Evolutionary conservation across 1,140 invertebrate species (phyloP), one percentile per base, ranked within the genome.

Genomic region (Anthonomus grandis): DNA sequence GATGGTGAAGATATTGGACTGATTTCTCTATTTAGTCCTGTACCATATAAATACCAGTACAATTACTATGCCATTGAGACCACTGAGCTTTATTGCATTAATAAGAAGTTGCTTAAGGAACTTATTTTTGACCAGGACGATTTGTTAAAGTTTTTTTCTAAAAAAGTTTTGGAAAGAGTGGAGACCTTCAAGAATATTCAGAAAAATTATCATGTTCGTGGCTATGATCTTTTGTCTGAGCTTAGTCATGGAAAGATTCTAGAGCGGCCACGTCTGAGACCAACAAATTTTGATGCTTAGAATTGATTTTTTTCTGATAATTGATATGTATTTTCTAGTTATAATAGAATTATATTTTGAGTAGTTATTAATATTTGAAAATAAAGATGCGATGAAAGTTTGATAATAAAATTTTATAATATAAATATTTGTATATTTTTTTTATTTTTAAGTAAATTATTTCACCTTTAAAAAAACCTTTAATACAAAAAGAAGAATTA

Each of bases 1-100:
- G 60, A 57, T 12, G 60, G 60, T 2, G 60, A 57, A 0, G 31
- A 57, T 4, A 41, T 62, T 9, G 60, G 60, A n/a, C 4, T 53
- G 1, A 57, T 4, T 4, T 23, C 19, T 5, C 13, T 48, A 3
- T n/a, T 36, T 8, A 13, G 19, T 1, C 17, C 5, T 3, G 8
- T 15, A 10, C 8, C 6, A 9, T 6, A 4, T 5, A 18, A 3
- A 9, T 31, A 42, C 18, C 8, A n/a, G n/a, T 15, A 34, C 6
- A 38, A 18, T 12, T 48, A 27, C 18, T 15, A 54, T 23, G 25
- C 59, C 4, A 22, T 60, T 4, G 59, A 60, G 36, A 50, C 47
- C 3, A 55, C 52, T 5, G 59, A 60, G 34, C 15, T 60, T 9
- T 60, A 49, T 21, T 19, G 5, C 13, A 49, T 49, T 9, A 3